A percentile compares a stretch with the other conserved stretches of the same genome.
phyloP scores from a whole-genome alignment of 1,140 invertebrate species.

The Riptortus pedestris region DNA sequence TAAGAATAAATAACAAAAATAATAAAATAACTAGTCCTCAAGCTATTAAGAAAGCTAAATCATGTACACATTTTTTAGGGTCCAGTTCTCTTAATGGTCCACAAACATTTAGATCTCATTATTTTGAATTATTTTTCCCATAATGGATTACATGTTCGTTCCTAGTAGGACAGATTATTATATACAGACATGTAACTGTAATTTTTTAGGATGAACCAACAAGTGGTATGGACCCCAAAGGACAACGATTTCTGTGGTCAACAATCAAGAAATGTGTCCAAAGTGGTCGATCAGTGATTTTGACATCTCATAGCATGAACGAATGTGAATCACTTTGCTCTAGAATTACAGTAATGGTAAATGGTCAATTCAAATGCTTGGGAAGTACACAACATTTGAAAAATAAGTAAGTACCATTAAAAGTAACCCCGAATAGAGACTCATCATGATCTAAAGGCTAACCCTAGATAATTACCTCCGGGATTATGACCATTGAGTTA shows the following conservation, averaged over 20 bases:
- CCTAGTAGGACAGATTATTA: too few relatives aligned
- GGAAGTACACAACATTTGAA: constrained; percentile 48
- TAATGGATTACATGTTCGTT: too few relatives aligned
- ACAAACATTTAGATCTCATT: too few relatives aligned
- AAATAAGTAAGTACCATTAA: constrained; percentile 37
- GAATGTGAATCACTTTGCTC: constrained; percentile 50
- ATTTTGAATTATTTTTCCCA: too few relatives aligned
- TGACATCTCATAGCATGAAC: constrained; percentile 56
- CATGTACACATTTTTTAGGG: too few relatives aligned
- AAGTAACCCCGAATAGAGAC: neutral
- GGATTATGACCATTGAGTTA: neutral
- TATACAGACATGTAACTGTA: too few relatives aligned
- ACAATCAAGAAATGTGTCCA: constrained; percentile 53
- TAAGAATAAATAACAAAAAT: too few relatives aligned
- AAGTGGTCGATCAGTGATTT: constrained; percentile 53
- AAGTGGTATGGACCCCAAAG: constrained; percentile 67
- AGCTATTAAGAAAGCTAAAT: too few relatives aligned
- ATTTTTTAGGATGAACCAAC: constrained; percentile 61
- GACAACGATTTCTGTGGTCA: constrained; percentile 63
- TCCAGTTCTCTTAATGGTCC: too few relatives aligned
- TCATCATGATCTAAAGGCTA: too few relatives aligned
- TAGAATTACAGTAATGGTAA: constrained; percentile 49
- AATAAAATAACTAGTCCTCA: too few relatives aligned
- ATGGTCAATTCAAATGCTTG: constrained; percentile 45
- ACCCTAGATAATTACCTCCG: neutral